Evolutionary conservation across 1,140 invertebrate genomes (phyloP).

Genomic region (Drosophila orena): DNA sequence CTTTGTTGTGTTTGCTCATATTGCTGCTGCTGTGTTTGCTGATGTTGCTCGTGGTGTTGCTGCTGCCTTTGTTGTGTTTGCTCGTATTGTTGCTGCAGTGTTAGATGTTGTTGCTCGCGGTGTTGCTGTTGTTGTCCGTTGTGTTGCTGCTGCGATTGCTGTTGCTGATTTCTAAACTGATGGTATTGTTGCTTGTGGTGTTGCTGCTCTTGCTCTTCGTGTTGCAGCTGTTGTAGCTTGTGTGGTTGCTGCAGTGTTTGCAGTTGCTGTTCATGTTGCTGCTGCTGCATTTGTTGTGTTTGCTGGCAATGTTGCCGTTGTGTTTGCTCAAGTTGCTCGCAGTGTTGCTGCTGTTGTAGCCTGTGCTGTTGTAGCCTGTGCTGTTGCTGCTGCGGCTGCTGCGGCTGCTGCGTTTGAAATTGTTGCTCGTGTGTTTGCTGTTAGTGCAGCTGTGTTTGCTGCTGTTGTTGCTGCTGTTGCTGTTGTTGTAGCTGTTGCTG

Average conservation of each 20-base stretch:
- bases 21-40: too few species aligned
- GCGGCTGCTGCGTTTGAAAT: neutral
- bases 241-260: too few species aligned
- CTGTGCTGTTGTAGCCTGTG: too few species aligned
- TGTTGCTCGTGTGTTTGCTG: constrained; percentile 5
- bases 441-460: constrained; percentile 13
- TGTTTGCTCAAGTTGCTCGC: neutral
- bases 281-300: constrained; percentile 7
- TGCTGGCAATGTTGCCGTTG: neutral
- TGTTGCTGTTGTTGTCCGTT: constrained; percentile 7
- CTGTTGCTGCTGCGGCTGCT: too few species aligned
- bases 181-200: too few species aligned
- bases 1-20: too few species aligned
- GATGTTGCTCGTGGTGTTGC: too few species aligned
- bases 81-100: too few species aligned
- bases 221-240: neutral
- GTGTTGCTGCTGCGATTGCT: neutral
- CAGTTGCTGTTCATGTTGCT: constrained; percentile 8
- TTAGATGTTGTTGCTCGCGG: too few species aligned
- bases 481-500: constrained; percentile 42
- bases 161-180: too few species aligned
- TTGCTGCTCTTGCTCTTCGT: neutral
- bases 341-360: neutral
- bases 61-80: too few species aligned
- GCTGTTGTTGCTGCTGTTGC: too few species aligned